phyloP scores from a whole-genome alignment of 2,888 invertebrate species.

The Gibbula magus region DNA sequence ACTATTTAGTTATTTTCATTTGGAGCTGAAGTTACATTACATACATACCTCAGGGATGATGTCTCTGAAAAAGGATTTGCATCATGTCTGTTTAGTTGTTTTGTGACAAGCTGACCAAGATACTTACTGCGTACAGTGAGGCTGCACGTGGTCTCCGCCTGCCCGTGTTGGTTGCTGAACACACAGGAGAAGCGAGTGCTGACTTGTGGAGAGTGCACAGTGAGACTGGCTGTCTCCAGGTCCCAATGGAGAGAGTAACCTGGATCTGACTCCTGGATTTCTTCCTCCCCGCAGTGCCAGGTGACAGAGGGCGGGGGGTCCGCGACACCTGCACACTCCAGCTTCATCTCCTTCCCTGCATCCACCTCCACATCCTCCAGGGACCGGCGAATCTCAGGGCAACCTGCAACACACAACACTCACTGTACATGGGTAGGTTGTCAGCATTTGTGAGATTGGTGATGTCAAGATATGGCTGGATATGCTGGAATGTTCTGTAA shows the following conservation, averaged over 20 bases:
- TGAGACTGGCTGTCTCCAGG: too few relatives aligned
- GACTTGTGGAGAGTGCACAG: conserved; percentile 45
- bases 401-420: conserved; percentile 42
- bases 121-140: conserved; percentile 58
- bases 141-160: conserved; percentile 55
- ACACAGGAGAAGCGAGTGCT: conserved; percentile 58
- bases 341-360: conserved; percentile 46
- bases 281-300: conserved; percentile 59
- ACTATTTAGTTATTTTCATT: too few relatives aligned
- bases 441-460: too few relatives aligned
- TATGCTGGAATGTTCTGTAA: too few relatives aligned
- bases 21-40: too few relatives aligned
- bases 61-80: too few relatives aligned
- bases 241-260: conserved; percentile 49
- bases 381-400: conserved; percentile 51
- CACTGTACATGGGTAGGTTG: background rate
- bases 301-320: conserved; percentile 49
- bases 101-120: too few relatives aligned
- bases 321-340: conserved; percentile 50
- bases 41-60: too few relatives aligned
- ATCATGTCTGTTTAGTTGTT: too few relatives aligned
- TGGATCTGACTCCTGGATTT: conserved; percentile 37
- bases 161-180: conserved; percentile 51
- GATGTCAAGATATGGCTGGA: too few relatives aligned
- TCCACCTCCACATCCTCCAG: conserved; percentile 49